phyloP scores from a whole-genome alignment of 2,113 vertebrate species.

The Hippolais icterina region DNA sequence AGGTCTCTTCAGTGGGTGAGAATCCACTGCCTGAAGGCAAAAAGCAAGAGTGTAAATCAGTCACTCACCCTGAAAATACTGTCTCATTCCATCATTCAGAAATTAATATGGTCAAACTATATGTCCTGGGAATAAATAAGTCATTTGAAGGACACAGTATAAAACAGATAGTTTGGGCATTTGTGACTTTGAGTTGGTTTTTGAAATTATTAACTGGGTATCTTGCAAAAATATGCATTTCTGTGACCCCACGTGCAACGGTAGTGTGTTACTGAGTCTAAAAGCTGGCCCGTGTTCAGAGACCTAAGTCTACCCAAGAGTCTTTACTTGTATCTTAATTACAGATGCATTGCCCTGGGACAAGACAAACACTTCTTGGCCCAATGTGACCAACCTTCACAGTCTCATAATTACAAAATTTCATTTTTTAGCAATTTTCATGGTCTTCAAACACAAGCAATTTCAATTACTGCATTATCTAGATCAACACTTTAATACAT shows the following conservation, averaged over 20 bases:
- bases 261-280: neutral
- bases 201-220: neutral
- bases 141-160: neutral
- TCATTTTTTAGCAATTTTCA: neutral
- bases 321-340: neutral
- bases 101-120: neutral
- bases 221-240: neutral
- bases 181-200: neutral
- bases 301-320: neutral
- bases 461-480: slow-evolving; percentile 13
- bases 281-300: neutral
- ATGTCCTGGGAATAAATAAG: neutral
- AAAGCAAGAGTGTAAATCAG: neutral
- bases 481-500: slow-evolving; percentile 17
- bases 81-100: slow-evolving; percentile 50
- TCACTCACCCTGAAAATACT: slow-evolving; percentile 14
- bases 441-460: neutral
- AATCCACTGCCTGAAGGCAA: slow-evolving; percentile 19
- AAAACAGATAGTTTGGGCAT: neutral
- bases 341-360: neutral
- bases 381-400: neutral
- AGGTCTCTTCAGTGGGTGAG: neutral
- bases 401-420: neutral
- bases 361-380: neutral
- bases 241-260: neutral